Percentiles rank a stretch among this genome's conserved stretches.
These are phyloP conservation scores for Drosophila parthenogenetica DNA, from an alignment of 2,888 invertebrate species.

Conservation along the genomic window DNA sequence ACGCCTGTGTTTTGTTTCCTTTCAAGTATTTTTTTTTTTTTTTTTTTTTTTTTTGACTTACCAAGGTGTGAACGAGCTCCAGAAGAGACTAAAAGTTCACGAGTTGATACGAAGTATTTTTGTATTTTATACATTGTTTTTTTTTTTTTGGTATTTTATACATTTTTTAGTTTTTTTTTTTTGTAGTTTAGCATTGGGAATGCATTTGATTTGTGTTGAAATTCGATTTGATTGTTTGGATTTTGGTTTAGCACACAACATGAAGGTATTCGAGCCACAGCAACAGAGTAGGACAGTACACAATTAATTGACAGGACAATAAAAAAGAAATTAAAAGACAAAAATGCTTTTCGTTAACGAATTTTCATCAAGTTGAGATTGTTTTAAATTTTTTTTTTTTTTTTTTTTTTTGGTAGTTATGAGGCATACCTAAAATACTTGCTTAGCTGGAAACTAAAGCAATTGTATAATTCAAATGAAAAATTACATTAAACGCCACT, in stretches of 20 bases:
- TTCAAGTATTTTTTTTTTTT: slow-evolving; percentile 58
- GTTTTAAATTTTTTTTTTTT: slow-evolving; percentile 37
- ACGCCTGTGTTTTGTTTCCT: slow-evolving; percentile 62
- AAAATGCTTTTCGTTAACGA: slow-evolving; percentile 83
- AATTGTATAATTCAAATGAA: slow-evolving; percentile 41
- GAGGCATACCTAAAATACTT: slow-evolving; percentile 69
- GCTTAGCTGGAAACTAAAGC: slow-evolving; percentile 61
- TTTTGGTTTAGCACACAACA: slow-evolving; percentile 83
- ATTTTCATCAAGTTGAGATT: slow-evolving; percentile 71
- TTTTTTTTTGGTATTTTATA: slow-evolving; percentile 49
- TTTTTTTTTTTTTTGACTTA: slow-evolving; percentile 91
- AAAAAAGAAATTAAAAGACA: slow-evolving; percentile 84
- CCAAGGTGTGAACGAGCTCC: slow-evolving; percentile 99
- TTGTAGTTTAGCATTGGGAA: slow-evolving; percentile 58
- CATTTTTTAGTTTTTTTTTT: slow-evolving; percentile 33
- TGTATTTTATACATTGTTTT: slow-evolving; percentile 45
- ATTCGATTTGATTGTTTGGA: slow-evolving; percentile 66
- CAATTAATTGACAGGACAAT: slow-evolving; percentile 85
- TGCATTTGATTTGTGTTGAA: slow-evolving; percentile 68
- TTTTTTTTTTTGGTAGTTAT: slow-evolving; percentile 31
- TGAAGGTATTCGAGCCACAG: slow-evolving; percentile 85
- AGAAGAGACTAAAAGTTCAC: slow-evolving; percentile 94
- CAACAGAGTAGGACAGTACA: slow-evolving; percentile 85
- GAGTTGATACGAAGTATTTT: slow-evolving; percentile 72
- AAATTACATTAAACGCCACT: slow-evolving; percentile 51